Percentiles rank a stretch among this genome's conserved stretches.
These are phyloP conservation scores for Pissodes strobi DNA, from an alignment of 1,140 invertebrate genomes.

Conservation along the genomic window DNA sequence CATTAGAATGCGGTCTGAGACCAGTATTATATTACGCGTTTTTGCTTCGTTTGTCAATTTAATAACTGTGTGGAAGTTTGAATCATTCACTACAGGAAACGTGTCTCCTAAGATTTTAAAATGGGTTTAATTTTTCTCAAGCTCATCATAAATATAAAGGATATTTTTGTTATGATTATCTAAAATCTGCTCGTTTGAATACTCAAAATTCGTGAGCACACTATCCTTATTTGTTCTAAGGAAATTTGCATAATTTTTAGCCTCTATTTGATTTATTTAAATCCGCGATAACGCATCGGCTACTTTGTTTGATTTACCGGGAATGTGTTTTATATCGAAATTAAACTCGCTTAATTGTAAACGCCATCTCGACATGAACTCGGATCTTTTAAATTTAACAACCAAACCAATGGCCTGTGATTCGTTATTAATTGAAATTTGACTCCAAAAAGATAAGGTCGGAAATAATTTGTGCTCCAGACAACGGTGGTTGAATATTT, in stretches of 20 bases:
- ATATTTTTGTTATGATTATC: too few species aligned
- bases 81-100: not conserved
- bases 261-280: not conserved
- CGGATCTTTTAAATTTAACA: not conserved
- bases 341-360: not conserved
- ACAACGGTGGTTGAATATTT: not conserved
- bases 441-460: too few species aligned
- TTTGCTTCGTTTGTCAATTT: not conserved
- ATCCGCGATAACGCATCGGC: slow-evolving; percentile 5
- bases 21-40: not conserved
- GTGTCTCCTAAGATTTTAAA: not conserved
- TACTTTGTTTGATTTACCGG: too few species aligned
- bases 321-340: not conserved
- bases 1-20: not conserved
- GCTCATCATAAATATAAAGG: slow-evolving; percentile 1
- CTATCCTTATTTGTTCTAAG: not conserved
- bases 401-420: too few species aligned
- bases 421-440: not conserved
- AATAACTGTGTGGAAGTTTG: not conserved
- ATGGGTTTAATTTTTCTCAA: slow-evolving; percentile 1
- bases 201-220: not conserved
- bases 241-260: not conserved
- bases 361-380: not conserved
- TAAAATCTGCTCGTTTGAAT: slow-evolving; percentile 2
- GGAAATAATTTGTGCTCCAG: too few species aligned